Conservation (phyloP, 2,888 invertebrate genomes). For the Terebella lapidaria region DNA sequence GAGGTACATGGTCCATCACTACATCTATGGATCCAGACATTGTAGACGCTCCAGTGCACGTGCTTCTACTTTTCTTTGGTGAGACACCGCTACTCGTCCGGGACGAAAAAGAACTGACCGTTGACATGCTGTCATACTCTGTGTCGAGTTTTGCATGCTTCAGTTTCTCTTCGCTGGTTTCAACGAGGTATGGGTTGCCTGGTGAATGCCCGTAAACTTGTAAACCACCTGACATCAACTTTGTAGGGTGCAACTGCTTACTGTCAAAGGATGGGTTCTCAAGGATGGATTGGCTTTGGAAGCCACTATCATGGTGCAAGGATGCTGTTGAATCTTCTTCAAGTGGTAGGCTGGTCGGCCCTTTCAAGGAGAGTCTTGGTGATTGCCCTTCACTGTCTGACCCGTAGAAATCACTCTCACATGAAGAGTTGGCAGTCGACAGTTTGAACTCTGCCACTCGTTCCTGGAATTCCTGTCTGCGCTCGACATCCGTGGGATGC, state of each 20-base stretch:
- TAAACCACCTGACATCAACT: conserved; percentile 5
- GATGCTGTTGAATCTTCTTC: neutral
- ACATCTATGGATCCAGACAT: conserved; percentile 8
- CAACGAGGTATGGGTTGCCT: conserved; percentile 10
- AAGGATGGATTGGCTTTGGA: neutral
- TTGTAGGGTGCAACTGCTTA: neutral
- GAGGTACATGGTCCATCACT: neutral
- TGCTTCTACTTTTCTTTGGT: neutral
- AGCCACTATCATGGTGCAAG: neutral
- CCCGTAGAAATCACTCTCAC: neutral
- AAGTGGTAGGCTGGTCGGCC: neutral
- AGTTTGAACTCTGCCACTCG: neutral
- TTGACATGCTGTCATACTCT: conserved; percentile 12
- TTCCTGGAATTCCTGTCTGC: neutral
- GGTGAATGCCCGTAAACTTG: conserved; percentile 6
- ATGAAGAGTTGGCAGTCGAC: neutral
- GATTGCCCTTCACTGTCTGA: neutral
- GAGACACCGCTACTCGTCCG: neutral
- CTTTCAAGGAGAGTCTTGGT: neutral
- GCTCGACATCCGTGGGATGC: neutral
- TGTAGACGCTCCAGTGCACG: neutral
- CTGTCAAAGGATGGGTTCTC: neutral
- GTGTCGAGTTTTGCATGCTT: conserved; percentile 4
- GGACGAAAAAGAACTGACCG: conserved; percentile 5
- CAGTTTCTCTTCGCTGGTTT: conserved; percentile 12